These are phyloP conservation scores for Callimorpha dominula DNA, from an alignment of 2,888 invertebrate genomes.

Conservation along the genomic window DNA sequence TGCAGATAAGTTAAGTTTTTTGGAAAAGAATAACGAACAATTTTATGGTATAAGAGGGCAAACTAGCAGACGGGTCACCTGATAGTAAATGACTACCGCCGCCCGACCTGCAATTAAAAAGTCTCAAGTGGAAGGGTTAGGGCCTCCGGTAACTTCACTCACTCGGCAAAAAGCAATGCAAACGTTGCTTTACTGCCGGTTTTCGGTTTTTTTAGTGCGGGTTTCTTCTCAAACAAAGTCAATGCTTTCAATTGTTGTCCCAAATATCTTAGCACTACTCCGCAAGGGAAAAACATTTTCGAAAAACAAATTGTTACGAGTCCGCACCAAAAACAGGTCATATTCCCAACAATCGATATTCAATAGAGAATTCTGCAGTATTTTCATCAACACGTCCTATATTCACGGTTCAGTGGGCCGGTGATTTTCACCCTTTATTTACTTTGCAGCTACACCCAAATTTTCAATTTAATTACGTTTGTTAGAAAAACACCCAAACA, in stretches of 20 bases:
- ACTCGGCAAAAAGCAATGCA: no score
- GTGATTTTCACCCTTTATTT: neutral
- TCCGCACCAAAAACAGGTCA: neutral
- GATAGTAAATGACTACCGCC: no score
- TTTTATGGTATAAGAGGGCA: no score
- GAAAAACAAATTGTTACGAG: neutral
- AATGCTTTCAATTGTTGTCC: neutral
- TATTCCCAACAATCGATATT: conserved; percentile 13
- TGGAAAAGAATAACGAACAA: no score
- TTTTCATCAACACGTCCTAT: conserved; percentile 19
- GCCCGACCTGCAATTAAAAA: no score
- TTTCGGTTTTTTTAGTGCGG: no score
- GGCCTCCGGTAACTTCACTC: no score
- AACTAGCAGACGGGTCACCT: no score
- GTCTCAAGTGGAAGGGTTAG: no score
- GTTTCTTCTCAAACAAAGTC: neutral
- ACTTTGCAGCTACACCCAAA: neutral
- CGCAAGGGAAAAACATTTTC: neutral
- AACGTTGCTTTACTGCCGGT: no score
- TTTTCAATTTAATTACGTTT: conserved; percentile 4
- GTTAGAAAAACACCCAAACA: neutral
- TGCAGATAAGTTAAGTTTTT: no score
- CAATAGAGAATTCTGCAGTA: conserved; percentile 7
- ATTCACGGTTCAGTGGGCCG: conserved; percentile 24
- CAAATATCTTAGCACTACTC: neutral